Base-by-base conservation (phyloP, 2,113 vertebrate species). In the Thalassoma bifasciatum region DNA sequence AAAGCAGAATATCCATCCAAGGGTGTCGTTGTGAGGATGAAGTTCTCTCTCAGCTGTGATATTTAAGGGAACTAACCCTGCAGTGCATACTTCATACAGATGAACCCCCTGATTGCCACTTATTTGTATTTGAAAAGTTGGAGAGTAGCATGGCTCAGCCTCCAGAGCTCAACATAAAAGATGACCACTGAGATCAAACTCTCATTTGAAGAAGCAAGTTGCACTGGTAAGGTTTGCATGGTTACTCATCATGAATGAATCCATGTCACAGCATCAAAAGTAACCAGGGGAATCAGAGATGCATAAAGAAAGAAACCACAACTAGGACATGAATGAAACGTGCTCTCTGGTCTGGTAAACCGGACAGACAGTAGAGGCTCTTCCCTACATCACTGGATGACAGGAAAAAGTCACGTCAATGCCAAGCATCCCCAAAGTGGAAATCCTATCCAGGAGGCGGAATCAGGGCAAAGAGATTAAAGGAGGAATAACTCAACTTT, bases 371-470 rank as follows among this genome's bases (percentile, higher is more conserved):
- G 14, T 34, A 56, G 38, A 72, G 21, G 46, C 60, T 67, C 42
- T 60, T 47, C 50, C 22, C 57, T 40, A 40, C 24, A 54, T 58
- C 57, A 79, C 59, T 36, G 53, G 44, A 56, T 81, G 50, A 37
- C 46, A 70, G 30, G 30, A 30, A n/a, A 67, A 75, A 34, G 70
- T 66, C 63, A 85, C 38, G 51, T 79, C 68, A 71, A 57, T 12
- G 17, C 51, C 67, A 61, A 80, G 83, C 66, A 79, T 82, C 61
- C 67, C 49, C 71, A 26, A 54, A 65, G 37, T 73, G 47, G 52
- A 87, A 88, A 90, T 68, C 56, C 61, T 60, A 77, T 88, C 83
- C 71, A 89, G 85, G 72, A 85, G 71, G 63, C 12, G n/a, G 86
- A 81, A 87, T 90, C 84, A 83, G 51, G 80, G 56, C 51, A 10